A percentile compares a stretch with the other conserved stretches of the same genome.
phyloP scores from a whole-genome alignment of 1,140 invertebrate species.

The Oryzaephilus surinamensis region DNA sequence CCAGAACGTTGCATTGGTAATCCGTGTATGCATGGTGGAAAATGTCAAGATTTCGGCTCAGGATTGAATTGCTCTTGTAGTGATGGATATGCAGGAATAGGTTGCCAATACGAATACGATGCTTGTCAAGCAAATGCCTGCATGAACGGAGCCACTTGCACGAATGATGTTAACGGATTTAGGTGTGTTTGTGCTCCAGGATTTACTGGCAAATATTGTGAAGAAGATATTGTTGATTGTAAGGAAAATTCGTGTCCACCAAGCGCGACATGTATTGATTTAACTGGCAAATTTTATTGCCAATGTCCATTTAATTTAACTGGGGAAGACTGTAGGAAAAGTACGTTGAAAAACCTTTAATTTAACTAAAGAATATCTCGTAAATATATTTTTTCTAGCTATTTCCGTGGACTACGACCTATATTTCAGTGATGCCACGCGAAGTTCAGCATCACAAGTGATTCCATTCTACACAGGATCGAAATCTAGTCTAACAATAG shows the following conservation, averaged over 20 bases:
- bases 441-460: constrained; percentile 79
- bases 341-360: constrained; percentile 41
- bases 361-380: neutral
- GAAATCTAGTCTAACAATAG: constrained; percentile 72
- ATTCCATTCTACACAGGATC: constrained; percentile 77
- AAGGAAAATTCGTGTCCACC: constrained; percentile 90
- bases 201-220: constrained; percentile 80
- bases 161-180: constrained; percentile 74
- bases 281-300: constrained; percentile 87
- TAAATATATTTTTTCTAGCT: constrained; percentile 45
- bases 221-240: constrained; percentile 87
- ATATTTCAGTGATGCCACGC: constrained; percentile 81
- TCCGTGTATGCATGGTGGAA: constrained; percentile 91
- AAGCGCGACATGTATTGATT: constrained; percentile 86
- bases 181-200: constrained; percentile 78
- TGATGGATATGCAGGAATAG: constrained; percentile 69
- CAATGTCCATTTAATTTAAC: constrained; percentile 94
- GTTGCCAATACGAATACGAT: constrained; percentile 89
- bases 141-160: constrained; percentile 85
- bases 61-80: constrained; percentile 90
- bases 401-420: constrained; percentile 94
- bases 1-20: constrained; percentile 92
- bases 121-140: constrained; percentile 80
- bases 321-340: constrained; percentile 91
- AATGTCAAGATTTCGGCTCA: constrained; percentile 89